Evolutionary conservation across 2,113 vertebrate genomes (phyloP).

Genomic region (Triplophysa dalaica): DNA sequence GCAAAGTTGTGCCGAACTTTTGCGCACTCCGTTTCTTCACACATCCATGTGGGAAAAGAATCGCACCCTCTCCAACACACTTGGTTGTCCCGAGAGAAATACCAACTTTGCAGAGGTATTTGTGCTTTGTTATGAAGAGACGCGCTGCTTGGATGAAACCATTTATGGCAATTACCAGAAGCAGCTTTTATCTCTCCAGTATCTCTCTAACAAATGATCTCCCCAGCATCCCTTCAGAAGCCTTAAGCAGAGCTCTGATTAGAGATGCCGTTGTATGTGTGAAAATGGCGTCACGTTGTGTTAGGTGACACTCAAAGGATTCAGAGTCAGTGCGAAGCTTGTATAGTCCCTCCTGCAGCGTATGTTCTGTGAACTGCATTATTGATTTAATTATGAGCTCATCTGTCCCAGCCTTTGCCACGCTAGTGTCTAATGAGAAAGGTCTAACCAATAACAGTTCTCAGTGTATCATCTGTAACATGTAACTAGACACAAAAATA

Average conservation of each 20-base stretch:
- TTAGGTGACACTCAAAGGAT: conserved; percentile 43
- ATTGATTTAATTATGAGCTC: conserved; percentile 40
- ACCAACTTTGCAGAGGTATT: conserved; percentile 6
- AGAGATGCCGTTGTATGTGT: conserved; percentile 27
- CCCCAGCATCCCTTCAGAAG: conserved; percentile 22
- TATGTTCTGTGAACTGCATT: conserved; percentile 29
- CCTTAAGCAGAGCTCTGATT: conserved; percentile 47
- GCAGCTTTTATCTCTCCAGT: no score
- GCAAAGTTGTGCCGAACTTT: no score
- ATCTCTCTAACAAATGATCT: conserved; percentile 35
- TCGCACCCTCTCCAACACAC: not conserved
- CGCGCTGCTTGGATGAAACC: conserved; percentile 25
- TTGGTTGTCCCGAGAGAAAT: conserved; percentile 11
- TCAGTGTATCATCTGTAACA: conserved; percentile 26
- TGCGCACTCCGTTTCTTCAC: no score
- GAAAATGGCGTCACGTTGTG: conserved; percentile 27
- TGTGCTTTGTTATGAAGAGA: conserved; percentile 35
- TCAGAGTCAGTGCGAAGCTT: conserved; percentile 39
- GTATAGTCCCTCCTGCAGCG: conserved; percentile 39
- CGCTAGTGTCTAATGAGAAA: conserved; percentile 31
- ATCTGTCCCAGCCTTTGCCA: conserved; percentile 22
- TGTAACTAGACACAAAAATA: conserved; percentile 10
- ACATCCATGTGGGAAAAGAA: not conserved
- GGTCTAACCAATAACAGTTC: conserved; percentile 31
- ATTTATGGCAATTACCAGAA: conserved; percentile 50